Percentiles rank a stretch among this genome's conserved stretches.
These are phyloP conservation scores for Arothron firmamentum DNA, from an alignment of 2,113 vertebrate genomes.

Conservation along the genomic window DNA sequence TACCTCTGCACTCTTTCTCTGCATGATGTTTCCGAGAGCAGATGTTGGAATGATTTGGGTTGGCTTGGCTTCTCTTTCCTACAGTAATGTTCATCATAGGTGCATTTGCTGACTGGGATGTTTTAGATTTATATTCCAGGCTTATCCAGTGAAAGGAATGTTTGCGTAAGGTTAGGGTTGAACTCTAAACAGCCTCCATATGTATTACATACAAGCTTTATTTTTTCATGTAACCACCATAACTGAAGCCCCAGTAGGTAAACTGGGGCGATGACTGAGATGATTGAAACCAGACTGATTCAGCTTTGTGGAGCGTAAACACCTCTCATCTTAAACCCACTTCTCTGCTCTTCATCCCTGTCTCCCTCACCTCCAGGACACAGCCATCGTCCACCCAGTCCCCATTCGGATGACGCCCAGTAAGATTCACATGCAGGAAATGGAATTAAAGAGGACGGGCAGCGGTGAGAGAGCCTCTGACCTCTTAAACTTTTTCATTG, in stretches of 20 bases:
- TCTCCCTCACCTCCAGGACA: constrained; percentile 79
- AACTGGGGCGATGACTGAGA: background rate
- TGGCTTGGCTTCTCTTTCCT: constrained; percentile 57
- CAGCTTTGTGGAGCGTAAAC: background rate
- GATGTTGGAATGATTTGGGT: constrained; percentile 32
- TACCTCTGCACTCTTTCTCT: constrained; percentile 17
- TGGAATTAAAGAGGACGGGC: constrained; percentile 96
- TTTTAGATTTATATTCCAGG: background rate
- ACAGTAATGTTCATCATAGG: constrained; percentile 31
- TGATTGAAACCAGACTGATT: no score
- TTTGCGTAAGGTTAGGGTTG: no score
- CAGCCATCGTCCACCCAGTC: constrained; percentile 97
- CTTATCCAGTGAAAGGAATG: background rate
- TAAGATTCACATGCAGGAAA: constrained; percentile 99
- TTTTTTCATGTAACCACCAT: no score
- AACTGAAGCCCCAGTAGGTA: no score
- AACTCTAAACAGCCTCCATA: no score
- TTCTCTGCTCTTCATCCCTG: background rate
- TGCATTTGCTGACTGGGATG: constrained; percentile 8
- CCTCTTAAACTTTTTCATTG: background rate
- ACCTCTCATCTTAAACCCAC: background rate
- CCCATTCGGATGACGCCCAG: constrained; percentile 99
- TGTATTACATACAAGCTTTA: no score
- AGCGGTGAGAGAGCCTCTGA: constrained; percentile 78
- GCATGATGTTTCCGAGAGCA: no score